Percentiles rank a stretch among this genome's conserved stretches.
phyloP scores from a whole-genome alignment of 2,113 vertebrate species.

The Cisticola juncidis region DNA sequence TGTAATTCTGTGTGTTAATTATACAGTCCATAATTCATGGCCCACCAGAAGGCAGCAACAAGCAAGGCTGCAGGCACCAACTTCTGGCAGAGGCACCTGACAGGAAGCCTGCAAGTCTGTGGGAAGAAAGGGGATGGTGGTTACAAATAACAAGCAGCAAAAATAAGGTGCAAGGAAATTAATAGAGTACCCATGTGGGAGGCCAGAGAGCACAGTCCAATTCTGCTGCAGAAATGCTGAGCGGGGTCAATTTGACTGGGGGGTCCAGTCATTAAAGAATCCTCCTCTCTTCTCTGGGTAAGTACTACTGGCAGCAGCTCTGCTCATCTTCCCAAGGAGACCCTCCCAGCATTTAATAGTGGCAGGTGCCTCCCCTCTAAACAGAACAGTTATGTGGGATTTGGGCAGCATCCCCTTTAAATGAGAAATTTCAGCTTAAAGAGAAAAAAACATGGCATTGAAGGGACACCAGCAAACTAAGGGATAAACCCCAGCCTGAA shows the following conservation, averaged over 20 bases:
- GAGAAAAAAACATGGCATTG: rapidly evolving
- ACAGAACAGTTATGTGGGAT: not conserved
- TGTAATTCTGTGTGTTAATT: not conserved
- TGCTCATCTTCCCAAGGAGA: not conserved
- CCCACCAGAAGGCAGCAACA: constrained; percentile 50
- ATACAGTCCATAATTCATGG: constrained; percentile 15
- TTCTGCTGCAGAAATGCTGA: not conserved
- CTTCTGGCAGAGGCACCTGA: constrained; percentile 37
- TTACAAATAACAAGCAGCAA: not conserved
- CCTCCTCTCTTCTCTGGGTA: not conserved
- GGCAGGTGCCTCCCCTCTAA: not conserved
- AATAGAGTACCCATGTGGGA: rapidly evolving
- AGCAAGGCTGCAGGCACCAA: constrained; percentile 52
- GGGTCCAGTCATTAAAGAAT: not conserved
- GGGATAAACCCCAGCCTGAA: not conserved
- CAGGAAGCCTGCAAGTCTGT: constrained; percentile 46
- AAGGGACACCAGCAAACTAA: not conserved
- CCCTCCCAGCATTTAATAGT: not conserved
- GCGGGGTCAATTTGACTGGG: not conserved
- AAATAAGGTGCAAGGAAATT: not conserved
- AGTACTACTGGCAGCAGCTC: rapidly evolving
- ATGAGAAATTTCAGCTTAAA: not conserved
- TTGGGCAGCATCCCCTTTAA: not conserved
- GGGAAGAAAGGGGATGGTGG: not conserved
- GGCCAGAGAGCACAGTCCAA: rapidly evolving